Evolutionary conservation across 35 echinoderm and acorn worm genomes (phyloP).

Genomic region (Apostichopus californicus): DNA sequence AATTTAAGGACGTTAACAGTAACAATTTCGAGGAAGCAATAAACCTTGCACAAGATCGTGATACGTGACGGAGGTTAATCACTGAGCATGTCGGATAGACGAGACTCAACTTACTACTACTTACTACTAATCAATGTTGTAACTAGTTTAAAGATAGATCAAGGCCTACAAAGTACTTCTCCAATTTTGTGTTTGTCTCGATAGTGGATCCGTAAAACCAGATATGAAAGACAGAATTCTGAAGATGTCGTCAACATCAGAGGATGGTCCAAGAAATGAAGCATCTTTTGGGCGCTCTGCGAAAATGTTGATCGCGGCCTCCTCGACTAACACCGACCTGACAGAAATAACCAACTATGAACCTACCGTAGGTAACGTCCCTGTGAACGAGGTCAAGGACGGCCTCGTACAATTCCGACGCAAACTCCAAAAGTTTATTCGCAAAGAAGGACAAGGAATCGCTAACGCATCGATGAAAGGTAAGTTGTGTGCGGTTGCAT

Average conservation of each 20-base stretch:
- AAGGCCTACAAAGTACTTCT: no score
- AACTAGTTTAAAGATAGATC: no score
- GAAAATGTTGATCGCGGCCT: conserved; percentile 69
- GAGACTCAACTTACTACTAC: no score
- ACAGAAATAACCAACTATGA: background rate
- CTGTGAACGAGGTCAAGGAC: background rate
- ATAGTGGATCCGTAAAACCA: conserved; percentile 11
- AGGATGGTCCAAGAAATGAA: conserved; percentile 48
- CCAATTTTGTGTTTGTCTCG: no score
- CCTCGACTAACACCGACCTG: background rate
- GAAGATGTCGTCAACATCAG: conserved; percentile 71
- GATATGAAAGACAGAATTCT: conserved; percentile 71
- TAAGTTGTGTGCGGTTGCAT: background rate
- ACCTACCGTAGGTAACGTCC: background rate
- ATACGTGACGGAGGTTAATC: no score
- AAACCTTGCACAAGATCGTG: no score
- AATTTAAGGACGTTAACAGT: no score
- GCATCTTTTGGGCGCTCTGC: conserved; percentile 67
- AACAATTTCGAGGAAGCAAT: no score
- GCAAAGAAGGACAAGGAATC: background rate
- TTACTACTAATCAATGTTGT: no score
- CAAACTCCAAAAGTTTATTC: conserved; percentile 26
- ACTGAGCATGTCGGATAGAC: no score
- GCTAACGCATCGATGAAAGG: conserved; percentile 43
- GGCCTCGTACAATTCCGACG: background rate